A percentile compares a stretch with the other conserved stretches of the same genome.
Evolutionary conservation across 2,888 invertebrate genomes (phyloP).

Genomic region (Chloroclystis v-ata): DNA sequence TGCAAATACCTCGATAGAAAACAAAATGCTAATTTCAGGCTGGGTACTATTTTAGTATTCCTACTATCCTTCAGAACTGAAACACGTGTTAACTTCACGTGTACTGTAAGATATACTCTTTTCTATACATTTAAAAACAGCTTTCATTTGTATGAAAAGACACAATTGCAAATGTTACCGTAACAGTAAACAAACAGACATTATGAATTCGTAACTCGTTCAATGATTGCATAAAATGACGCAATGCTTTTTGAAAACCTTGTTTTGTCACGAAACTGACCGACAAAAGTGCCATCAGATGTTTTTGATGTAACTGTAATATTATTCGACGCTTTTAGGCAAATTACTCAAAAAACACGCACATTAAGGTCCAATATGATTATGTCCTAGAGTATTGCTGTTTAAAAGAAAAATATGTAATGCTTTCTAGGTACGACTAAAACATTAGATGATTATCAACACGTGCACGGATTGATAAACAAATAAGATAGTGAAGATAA

Average conservation of each 20-base stretch:
- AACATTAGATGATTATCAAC: no score
- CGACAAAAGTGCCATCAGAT: constrained; percentile 19
- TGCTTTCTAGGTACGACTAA: no score
- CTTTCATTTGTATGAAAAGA: not conserved
- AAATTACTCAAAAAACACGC: no score
- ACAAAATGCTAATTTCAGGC: not conserved
- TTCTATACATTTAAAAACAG: no score
- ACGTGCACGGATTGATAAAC: no score
- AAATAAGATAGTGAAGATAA: no score
- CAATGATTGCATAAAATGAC: constrained; percentile 44
- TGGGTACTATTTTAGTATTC: not conserved
- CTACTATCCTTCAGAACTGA: not conserved
- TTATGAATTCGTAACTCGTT: constrained; percentile 40
- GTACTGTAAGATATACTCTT: no score
- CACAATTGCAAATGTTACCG: constrained; percentile 1
- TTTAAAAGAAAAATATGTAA: no score
- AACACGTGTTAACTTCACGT: no score
- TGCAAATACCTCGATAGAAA: no score
- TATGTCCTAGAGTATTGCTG: no score
- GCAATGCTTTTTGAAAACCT: constrained; percentile 42
- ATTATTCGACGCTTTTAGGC: not conserved
- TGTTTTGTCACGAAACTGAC: constrained; percentile 37
- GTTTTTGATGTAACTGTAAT: not conserved
- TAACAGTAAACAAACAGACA: constrained; percentile 18
- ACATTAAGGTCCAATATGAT: no score